Conservation (phyloP, 2,888 invertebrate species). For the Blera fallax region DNA sequence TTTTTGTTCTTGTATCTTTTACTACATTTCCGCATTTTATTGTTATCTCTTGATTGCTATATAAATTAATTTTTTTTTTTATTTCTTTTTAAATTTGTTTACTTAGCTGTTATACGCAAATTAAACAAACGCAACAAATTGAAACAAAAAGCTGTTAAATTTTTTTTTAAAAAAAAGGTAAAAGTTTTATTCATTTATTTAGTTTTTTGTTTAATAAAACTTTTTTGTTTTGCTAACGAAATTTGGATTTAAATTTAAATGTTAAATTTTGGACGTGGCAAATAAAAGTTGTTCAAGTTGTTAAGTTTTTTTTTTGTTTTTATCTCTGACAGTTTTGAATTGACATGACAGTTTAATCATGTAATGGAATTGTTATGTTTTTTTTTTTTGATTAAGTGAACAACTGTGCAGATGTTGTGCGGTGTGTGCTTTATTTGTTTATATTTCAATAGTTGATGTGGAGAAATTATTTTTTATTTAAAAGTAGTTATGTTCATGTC, state of each 20-base stretch:
- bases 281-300: neutral
- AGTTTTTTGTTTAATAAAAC: neutral
- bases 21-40: slow-evolving; percentile 5
- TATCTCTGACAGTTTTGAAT: neutral
- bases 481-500: too few relatives aligned
- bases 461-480: too few relatives aligned
- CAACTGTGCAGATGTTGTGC: neutral
- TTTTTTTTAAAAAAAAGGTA: neutral
- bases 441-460: neutral
- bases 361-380: neutral
- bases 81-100: neutral
- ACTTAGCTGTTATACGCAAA: neutral
- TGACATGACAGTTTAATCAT: neutral
- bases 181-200: too few relatives aligned
- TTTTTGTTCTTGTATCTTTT: neutral
- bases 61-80: neutral
- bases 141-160: neutral
- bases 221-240: neutral
- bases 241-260: neutral
- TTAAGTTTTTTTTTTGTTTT: neutral
- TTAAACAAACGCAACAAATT: too few relatives aligned
- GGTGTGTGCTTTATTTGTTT: neutral
- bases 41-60: neutral
- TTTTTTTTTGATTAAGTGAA: neutral
- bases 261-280: slow-evolving; percentile 37